These are phyloP conservation scores for Epinephelus cyanopodus DNA, from an alignment of 2,113 vertebrate species.

Conservation along the genomic window DNA sequence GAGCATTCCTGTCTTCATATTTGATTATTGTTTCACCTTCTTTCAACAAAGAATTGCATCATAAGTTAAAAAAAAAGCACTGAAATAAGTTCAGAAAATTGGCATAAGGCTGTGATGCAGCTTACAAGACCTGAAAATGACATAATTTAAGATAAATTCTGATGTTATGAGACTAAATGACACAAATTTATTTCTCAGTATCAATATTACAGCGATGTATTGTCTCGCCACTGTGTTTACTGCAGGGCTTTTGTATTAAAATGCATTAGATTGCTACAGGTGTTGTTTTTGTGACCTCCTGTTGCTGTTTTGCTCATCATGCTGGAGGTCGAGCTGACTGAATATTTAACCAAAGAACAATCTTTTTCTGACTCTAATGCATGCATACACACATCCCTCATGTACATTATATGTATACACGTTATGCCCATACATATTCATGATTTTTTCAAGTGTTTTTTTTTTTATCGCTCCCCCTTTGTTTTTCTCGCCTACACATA, in stretches of 20 bases:
- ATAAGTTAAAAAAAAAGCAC: not conserved
- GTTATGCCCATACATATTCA: conserved; percentile 46
- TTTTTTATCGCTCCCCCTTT: conserved; percentile 19
- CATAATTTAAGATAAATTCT: not conserved
- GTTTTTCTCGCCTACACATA: conserved; percentile 3
- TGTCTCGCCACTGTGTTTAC: not conserved
- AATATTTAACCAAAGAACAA: conserved; percentile 23
- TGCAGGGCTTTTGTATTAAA: conserved; percentile 10
- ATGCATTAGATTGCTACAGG: conserved; percentile 2
- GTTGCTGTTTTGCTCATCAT: conserved; percentile 21
- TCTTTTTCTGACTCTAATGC: conserved; percentile 1
- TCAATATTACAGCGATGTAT: not conserved
- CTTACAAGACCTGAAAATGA: not conserved
- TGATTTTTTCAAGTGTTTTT: not conserved
- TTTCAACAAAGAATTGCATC: not conserved
- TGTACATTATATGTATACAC: not conserved
- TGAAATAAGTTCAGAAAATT: not conserved
- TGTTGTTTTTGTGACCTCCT: conserved; percentile 4
- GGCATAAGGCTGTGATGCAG: not conserved
- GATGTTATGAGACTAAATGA: not conserved
- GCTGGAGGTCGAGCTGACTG: conserved; percentile 10
- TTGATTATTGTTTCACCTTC: not conserved
- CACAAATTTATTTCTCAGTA: not conserved
- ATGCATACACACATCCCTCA: not conserved
- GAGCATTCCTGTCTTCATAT: not conserved